These are phyloP conservation scores for Mergus octosetaceus DNA, from an alignment of 2,797 vertebrate species.

Conservation along the genomic window DNA sequence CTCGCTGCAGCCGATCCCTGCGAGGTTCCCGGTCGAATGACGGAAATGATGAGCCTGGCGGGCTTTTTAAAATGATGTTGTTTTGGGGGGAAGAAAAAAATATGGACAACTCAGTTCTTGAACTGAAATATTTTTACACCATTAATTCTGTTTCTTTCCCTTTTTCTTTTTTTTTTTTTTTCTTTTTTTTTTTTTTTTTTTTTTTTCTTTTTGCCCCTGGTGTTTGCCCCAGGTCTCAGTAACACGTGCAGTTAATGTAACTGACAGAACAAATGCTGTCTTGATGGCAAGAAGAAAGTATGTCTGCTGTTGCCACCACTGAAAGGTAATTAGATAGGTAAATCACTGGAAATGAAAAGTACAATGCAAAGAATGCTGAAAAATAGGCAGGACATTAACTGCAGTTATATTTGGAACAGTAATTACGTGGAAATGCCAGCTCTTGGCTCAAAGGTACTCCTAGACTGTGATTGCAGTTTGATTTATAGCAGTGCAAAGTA, in stretches of 20 bases:
- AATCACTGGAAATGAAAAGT: constrained; percentile 39
- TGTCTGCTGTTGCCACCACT: constrained; percentile 17
- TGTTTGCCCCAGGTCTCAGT: background rate
- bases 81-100: background rate
- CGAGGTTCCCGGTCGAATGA: too few relatives aligned
- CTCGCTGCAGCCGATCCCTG: too few relatives aligned
- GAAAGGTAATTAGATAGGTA: constrained; percentile 63
- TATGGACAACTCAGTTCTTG: background rate
- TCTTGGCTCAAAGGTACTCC: background rate
- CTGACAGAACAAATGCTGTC: constrained; percentile 49
- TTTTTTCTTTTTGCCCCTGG: background rate
- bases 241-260: constrained; percentile 53
- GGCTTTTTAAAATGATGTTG: background rate
- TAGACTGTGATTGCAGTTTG: background rate
- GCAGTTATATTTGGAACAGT: background rate
- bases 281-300: constrained; percentile 28
- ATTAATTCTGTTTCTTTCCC: background rate
- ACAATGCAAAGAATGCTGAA: constrained; percentile 38
- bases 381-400: constrained; percentile 30
- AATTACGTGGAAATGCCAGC: background rate
- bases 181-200: background rate
- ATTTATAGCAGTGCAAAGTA: background rate
- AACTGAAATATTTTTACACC: background rate
- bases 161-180: background rate
- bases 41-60: too few relatives aligned